Evolutionary conservation across 1,140 invertebrate species (phyloP), one percentile per base, ranked within the genome.

Genomic region (Hypsibius dujardini): DNA sequence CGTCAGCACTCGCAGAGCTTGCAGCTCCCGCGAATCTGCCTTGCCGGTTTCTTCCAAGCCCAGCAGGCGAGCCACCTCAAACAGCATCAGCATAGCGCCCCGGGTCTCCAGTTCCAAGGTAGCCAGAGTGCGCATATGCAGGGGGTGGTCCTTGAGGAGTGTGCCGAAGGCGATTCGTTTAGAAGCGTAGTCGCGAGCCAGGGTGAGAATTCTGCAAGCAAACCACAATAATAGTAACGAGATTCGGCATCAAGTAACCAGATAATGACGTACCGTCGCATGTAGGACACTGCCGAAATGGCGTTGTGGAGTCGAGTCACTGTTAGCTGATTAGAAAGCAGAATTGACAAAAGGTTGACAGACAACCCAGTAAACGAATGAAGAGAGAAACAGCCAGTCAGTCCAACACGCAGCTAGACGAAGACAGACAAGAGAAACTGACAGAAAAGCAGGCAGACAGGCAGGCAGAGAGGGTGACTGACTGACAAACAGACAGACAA

Each of bases 221-320:
- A 28, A 28, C 28, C 28, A 28, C 28, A 28, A 28, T 28, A 28
- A 28, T 28, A 28, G 28, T 28, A 28, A 28, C 28, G 28, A 28
- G 28, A 28, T 28, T 28, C 28, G 28, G 28, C 28, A 28, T 28
- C 28, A 28, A 28, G 28, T 28, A 28, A 28, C 28, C 28, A 28
- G 28, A 28, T 28, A 28, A 28, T 28, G 28, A 28, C 28, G 28
- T 28, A 28, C 28, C 28, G 28, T 28, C 28, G 78, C 83, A 85
- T 84, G 2, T 71, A 73, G 46, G 78, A 70, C 59, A 80, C 78
- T 62, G 82, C 78, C 15, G 77, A 76, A 2, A 82, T 71, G n/a
- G 83, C 76, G 75, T 85, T 85, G 74, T 85, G 83, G 47, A 85
- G 78, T 62, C 84, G 75, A n/a, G 84, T 84, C 62, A 67, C 7